Conservation (phyloP, 2,888 invertebrate species). For the Diadromus collaris region DNA sequence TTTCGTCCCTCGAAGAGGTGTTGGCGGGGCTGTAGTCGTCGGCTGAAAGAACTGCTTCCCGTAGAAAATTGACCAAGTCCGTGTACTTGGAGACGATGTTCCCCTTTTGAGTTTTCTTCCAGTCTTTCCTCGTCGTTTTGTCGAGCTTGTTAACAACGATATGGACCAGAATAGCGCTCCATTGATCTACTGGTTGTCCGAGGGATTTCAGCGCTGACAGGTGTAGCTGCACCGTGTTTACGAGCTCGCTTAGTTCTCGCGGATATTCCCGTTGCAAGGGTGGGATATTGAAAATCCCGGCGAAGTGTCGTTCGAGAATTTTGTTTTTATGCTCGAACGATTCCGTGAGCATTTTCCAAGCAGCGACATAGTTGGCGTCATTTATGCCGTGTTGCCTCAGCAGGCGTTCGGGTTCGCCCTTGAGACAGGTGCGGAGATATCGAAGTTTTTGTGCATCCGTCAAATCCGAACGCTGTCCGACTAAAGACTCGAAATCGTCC, state of each 20-base stretch:
- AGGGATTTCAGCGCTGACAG: slow-evolving; percentile 10
- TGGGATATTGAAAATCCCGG: slow-evolving; percentile 23
- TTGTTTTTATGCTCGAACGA: slow-evolving; percentile 29
- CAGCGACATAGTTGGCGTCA: slow-evolving; percentile 19
- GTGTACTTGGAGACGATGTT: slow-evolving; percentile 13
- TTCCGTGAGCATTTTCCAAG: slow-evolving; percentile 26
- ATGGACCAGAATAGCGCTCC: slow-evolving; percentile 7
- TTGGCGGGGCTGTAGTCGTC: neutral
- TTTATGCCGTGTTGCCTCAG: slow-evolving; percentile 21
- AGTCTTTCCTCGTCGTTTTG: slow-evolving; percentile 14
- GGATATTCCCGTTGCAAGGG: slow-evolving; percentile 23
- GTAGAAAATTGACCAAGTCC: slow-evolving; percentile 33
- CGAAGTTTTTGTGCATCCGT: neutral
- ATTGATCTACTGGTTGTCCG: slow-evolving; percentile 2
- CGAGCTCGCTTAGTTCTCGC: slow-evolving; percentile 3
- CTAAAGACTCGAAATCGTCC: slow-evolving; percentile 7
- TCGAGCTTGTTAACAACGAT: slow-evolving; percentile 25
- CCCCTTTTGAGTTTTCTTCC: slow-evolving; percentile 27
- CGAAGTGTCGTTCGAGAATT: slow-evolving; percentile 26
- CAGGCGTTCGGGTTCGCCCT: slow-evolving; percentile 27
- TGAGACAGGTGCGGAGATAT: slow-evolving; percentile 28
- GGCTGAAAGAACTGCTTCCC: slow-evolving; percentile 8
- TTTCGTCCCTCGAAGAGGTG: neutral
- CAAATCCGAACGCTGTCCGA: neutral
- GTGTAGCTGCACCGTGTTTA: slow-evolving; percentile 14